phyloP scores from a whole-genome alignment of 2,113 vertebrate species.

The Oplegnathus fasciatus region DNA sequence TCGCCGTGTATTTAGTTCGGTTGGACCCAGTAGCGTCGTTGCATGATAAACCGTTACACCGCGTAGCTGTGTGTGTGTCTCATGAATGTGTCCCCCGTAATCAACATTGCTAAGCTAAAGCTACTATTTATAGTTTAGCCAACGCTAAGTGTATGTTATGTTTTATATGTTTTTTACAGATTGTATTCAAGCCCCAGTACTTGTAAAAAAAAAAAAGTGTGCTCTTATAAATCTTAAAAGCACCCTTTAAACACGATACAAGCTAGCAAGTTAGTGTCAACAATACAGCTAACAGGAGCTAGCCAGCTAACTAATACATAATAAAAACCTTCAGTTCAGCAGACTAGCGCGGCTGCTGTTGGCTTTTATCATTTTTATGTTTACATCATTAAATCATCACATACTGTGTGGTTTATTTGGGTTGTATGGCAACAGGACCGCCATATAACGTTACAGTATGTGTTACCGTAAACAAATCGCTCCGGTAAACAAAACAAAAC shows the following conservation, averaged over 20 bases:
- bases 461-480: background rate
- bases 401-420: background rate
- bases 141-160: background rate
- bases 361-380: rapidly evolving
- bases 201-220: too few species aligned
- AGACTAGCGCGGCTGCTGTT: too few species aligned
- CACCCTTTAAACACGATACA: background rate
- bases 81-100: conserved; percentile 73
- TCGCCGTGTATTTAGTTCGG: rapidly evolving
- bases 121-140: background rate
- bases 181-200: background rate
- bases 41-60: conserved; percentile 1
- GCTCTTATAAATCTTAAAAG: background rate
- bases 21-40: rapidly evolving
- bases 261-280: background rate
- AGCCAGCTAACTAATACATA: conserved; percentile 12
- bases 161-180: background rate
- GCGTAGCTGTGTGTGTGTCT: conserved; percentile 61
- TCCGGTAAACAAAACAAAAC: background rate
- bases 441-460: background rate
- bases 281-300: conserved; percentile 1
- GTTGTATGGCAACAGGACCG: too few species aligned
- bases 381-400: background rate
- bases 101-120: conserved; percentile 64
- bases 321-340: background rate